These are phyloP conservation scores for Nysson spinosus DNA, from an alignment of 2,888 invertebrate genomes.

Conservation along the genomic window DNA sequence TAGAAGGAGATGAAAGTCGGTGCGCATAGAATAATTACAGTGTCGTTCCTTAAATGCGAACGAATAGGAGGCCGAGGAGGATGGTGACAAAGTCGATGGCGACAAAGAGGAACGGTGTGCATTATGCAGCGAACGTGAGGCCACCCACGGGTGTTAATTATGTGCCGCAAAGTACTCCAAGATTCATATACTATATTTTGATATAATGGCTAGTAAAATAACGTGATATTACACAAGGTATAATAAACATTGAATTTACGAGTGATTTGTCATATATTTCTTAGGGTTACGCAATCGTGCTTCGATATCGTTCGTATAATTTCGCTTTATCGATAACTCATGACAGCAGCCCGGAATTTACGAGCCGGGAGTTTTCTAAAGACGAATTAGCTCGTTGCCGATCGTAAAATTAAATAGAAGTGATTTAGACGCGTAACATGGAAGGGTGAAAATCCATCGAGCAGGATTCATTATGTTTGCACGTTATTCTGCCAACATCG, in stretches of 20 bases:
- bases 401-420: conserved; percentile 25
- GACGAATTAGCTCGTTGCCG: conserved; percentile 10
- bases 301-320: conserved; percentile 18
- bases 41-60: conserved; percentile 53
- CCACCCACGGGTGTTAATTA: conserved; percentile 52
- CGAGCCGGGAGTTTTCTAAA: not conserved
- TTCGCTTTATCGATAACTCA: conserved; percentile 9
- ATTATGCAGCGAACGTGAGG: conserved; percentile 40
- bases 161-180: not conserved
- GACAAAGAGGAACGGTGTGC: conserved; percentile 23
- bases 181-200: not conserved
- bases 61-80: conserved; percentile 19
- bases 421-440: conserved; percentile 18
- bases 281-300: conserved; percentile 12
- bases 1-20: not conserved
- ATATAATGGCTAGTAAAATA: not conserved
- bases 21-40: conserved; percentile 59
- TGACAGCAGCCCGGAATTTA: conserved; percentile 17
- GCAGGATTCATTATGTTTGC: conserved; percentile 12
- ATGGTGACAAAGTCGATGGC: conserved; percentile 22
- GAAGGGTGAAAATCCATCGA: conserved; percentile 24
- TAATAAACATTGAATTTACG: not conserved
- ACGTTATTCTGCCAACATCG: conserved; percentile 12
- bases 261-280: not conserved
- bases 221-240: not conserved